phyloP scores from a whole-genome alignment of 2,888 invertebrate genomes.

The Melinopterus prodromus region DNA sequence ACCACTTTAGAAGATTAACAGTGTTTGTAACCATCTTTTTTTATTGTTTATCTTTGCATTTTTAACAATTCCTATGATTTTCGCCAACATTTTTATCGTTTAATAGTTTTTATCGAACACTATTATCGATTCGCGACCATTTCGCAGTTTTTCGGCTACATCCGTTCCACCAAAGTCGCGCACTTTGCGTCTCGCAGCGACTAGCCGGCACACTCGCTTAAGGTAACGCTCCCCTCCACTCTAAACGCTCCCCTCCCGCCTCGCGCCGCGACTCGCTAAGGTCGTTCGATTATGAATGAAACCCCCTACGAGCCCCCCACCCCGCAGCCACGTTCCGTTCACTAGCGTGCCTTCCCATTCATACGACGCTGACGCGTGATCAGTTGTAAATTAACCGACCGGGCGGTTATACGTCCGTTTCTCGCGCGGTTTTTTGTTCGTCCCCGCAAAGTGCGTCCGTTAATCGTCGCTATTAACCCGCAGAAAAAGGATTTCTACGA shows the following conservation, averaged over 20 bases:
- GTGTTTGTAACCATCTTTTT: no score
- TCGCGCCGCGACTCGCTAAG: slow-evolving; percentile 46
- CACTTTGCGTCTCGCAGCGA: not conserved
- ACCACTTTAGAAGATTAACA: no score
- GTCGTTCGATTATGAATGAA: slow-evolving; percentile 61
- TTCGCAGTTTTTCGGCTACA: no score
- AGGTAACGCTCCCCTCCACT: slow-evolving; percentile 11
- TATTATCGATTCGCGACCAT: no score
- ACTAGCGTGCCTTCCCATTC: slow-evolving; percentile 52
- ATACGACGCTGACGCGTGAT: slow-evolving; percentile 52
- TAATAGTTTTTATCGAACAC: no score
- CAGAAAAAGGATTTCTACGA: not conserved
- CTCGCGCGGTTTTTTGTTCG: slow-evolving; percentile 36
- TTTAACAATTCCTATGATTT: no score
- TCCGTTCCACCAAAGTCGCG: not conserved
- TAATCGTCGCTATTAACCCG: not conserved
- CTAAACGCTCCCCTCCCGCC: slow-evolving; percentile 33
- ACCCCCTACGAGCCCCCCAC: slow-evolving; percentile 61
- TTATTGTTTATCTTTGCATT: no score
- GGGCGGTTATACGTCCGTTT: slow-evolving; percentile 25
- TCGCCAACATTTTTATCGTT: no score
- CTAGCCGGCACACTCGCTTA: not conserved
- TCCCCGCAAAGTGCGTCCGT: slow-evolving; percentile 32
- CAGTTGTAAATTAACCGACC: slow-evolving; percentile 54
- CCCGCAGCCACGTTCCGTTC: slow-evolving; percentile 47